Conservation (phyloP, 1,140 invertebrate genomes). For the Sinella curviseta region DNA sequence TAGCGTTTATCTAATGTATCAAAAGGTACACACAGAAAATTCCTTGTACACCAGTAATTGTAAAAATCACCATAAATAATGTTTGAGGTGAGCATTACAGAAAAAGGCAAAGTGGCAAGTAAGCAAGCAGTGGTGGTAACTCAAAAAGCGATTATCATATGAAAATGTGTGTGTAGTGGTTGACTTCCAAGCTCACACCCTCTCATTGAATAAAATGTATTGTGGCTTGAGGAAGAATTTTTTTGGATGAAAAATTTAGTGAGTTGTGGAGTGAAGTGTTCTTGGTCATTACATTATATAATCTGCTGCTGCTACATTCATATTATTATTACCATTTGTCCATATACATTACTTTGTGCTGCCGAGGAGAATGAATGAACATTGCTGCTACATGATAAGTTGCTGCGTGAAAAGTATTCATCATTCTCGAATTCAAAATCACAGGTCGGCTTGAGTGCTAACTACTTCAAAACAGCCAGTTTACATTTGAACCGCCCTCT, state of each 20-base stretch:
- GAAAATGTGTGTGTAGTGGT: neutral
- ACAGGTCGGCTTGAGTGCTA: constrained; percentile 47
- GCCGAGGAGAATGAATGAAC: constrained; percentile 20
- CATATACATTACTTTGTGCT: neutral
- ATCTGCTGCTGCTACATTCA: neutral
- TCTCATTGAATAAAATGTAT: constrained; percentile 20
- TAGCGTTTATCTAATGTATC: too few species aligned
- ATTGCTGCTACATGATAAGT: constrained; percentile 39
- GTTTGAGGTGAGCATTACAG: neutral
- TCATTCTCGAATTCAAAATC: constrained; percentile 46
- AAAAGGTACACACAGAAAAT: too few species aligned
- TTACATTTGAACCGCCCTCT: constrained; percentile 40
- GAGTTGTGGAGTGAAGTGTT: neutral
- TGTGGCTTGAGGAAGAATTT: constrained; percentile 18
- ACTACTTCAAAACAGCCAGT: constrained; percentile 43
- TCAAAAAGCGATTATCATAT: constrained; percentile 4
- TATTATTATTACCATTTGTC: neutral
- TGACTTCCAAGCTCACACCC: neutral
- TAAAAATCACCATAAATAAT: constrained; percentile 19
- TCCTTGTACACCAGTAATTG: constrained; percentile 4
- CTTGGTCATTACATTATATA: neutral
- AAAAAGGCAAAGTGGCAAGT: neutral
- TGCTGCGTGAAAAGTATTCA: constrained; percentile 45
- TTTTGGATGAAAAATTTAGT: constrained; percentile 5
- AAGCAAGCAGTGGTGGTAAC: neutral